phyloP scores from a whole-genome alignment of 2,888 invertebrate genomes.

The Cenopis cana region DNA sequence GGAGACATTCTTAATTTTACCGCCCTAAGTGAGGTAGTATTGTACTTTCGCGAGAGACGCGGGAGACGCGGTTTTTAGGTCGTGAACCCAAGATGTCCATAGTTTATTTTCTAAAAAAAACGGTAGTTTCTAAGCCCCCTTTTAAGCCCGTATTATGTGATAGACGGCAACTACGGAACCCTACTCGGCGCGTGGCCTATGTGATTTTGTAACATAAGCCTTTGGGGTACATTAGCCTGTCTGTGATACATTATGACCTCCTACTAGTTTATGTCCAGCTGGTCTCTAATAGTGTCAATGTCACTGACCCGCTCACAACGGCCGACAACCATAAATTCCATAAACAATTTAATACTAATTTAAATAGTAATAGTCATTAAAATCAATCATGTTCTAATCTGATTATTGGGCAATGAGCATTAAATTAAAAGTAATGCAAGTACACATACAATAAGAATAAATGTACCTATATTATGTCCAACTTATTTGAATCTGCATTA shows the following conservation, averaged over 20 bases:
- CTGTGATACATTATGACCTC: constrained; percentile 8
- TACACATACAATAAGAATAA: too few species aligned
- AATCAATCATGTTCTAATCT: constrained; percentile 24
- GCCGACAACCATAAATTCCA: constrained; percentile 25
- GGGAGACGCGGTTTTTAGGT: too few species aligned
- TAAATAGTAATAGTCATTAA: constrained; percentile 23
- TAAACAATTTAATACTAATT: constrained; percentile 21
- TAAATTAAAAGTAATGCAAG: constrained; percentile 9
- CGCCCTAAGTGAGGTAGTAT: too few species aligned
- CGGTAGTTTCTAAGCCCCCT: too few species aligned
- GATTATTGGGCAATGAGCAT: constrained; percentile 10
- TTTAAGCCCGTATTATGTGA: too few species aligned
- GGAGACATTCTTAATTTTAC: too few species aligned
- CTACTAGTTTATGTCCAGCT: constrained; percentile 11
- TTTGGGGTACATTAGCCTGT: neutral
- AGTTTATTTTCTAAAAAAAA: too few species aligned
- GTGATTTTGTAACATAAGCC: neutral
- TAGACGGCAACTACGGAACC: too few species aligned
- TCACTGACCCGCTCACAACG: constrained; percentile 53
- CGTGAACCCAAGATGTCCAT: too few species aligned
- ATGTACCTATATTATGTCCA: too few species aligned
- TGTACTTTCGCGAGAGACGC: too few species aligned
- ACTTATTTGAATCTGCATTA: too few species aligned
- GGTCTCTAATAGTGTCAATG: constrained; percentile 59
- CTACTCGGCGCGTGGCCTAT: neutral